Evolutionary conservation across 1,140 invertebrate genomes (phyloP).

Genomic region (Ectropis grisescens): DNA sequence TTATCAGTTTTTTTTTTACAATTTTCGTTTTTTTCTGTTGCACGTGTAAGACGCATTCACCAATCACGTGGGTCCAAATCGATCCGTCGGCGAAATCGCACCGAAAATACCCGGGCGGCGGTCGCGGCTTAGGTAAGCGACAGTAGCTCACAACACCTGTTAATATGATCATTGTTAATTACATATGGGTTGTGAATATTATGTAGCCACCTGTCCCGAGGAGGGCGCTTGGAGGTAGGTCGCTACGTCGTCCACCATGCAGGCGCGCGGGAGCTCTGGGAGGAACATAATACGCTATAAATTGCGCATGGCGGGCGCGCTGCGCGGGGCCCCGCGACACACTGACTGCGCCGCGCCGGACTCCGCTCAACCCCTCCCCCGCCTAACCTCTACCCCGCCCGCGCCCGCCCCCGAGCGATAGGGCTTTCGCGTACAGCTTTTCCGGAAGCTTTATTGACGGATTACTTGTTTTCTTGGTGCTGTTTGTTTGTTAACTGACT

Average conservation of each 20-base stretch:
- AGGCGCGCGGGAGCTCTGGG: slow-evolving; percentile 64
- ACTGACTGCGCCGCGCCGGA: slow-evolving; percentile 19
- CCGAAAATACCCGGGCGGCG: slow-evolving; percentile 65
- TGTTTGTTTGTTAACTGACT: no score
- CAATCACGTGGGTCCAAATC: slow-evolving; percentile 37
- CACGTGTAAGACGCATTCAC: no score
- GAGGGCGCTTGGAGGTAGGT: slow-evolving; percentile 65
- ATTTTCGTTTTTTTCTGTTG: no score
- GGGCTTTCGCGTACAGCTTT: slow-evolving; percentile 46
- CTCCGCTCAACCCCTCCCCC: slow-evolving; percentile 16
- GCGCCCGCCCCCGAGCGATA: slow-evolving; percentile 16
- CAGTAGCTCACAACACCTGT: slow-evolving; percentile 68
- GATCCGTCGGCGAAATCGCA: slow-evolving; percentile 31
- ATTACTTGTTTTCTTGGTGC: no score
- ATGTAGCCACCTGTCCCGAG: slow-evolving; percentile 68
- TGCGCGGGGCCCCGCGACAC: slow-evolving; percentile 54
- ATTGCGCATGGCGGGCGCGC: slow-evolving; percentile 57
- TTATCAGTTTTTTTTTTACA: no score
- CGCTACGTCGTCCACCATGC: slow-evolving; percentile 68
- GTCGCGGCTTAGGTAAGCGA: slow-evolving; percentile 52
- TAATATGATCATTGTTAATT: slow-evolving; percentile 70
- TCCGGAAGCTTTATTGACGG: no score
- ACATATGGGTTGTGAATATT: slow-evolving; percentile 67
- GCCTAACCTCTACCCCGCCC: slow-evolving; percentile 6
- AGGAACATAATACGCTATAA: slow-evolving; percentile 65